Evolutionary conservation across 2,797 vertebrate species (phyloP).

Genomic region (Brachyalestes nurse): DNA sequence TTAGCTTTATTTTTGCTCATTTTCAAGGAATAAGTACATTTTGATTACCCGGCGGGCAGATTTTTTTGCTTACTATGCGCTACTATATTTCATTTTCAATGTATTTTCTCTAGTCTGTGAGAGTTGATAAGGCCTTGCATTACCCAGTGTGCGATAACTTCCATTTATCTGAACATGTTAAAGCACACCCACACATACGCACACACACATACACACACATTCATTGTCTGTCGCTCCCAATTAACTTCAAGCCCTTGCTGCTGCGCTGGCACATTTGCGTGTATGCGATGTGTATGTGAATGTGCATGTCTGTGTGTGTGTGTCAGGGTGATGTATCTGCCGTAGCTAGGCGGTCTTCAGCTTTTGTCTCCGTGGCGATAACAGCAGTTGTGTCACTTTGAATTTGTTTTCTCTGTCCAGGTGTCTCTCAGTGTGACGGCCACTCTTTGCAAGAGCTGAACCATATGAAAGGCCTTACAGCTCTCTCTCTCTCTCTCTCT

Average conservation of each 20-base stretch:
- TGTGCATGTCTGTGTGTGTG: conserved; percentile 12
- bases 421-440: conserved; percentile 48
- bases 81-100: no score
- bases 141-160: no score
- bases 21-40: no score
- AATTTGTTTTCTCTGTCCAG: conserved; percentile 46
- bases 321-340: conserved; percentile 40
- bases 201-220: not conserved
- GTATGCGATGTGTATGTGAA: not conserved
- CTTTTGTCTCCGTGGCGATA: conserved; percentile 12
- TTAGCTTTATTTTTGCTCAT: no score
- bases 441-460: conserved; percentile 21
- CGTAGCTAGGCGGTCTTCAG: conserved; percentile 10
- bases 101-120: no score
- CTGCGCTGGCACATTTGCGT: not conserved
- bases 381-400: conserved; percentile 36
- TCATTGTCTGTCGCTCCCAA: conserved; percentile 8
- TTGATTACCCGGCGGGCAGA: no score
- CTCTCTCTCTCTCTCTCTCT: not conserved
- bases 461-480: conserved; percentile 24
- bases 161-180: not conserved
- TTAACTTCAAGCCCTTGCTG: not conserved
- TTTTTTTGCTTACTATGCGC: no score
- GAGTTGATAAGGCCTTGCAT: no score
- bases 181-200: not conserved